Base-by-base conservation (phyloP, 2,888 invertebrate species). In the Drosophila atripex region DNA sequence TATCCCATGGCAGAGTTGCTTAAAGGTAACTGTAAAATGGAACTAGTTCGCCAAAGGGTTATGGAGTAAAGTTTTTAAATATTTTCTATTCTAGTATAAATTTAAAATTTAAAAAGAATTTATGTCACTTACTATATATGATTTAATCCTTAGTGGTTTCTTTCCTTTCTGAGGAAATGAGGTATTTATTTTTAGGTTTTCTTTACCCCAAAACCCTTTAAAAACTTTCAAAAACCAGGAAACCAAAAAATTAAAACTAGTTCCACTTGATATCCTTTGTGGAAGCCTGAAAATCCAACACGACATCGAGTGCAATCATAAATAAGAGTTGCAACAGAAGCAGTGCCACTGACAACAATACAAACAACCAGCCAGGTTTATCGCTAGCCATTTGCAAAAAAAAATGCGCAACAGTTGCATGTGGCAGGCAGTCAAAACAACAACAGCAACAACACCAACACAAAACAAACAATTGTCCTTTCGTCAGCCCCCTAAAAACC, bases 381-480 rank as follows among this genome's bases (percentile, higher is more conserved):
- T 39, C 56, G 59, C 60, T 56, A 53, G 69, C 63, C 80, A 76
- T 72, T 80, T 76, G 71, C 57, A 52, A 66, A 80, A 80, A 80
- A 80, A 80, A 80, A 80, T 84, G 80, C 80, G 80, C 80, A 80
- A 80, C 80, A 80, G 80, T 80, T 80, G 80, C 84, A 79, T 75
- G 75, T 68, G 68, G 76, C 65, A 68, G 25, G 61, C 53, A 39
- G 43, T 43, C 39, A 41, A 16, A 41, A 9, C 52, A 47, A 32
- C 63, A 65, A 28, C 50, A 45, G 7, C 30, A 32, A 32, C 53
- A 51, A 39, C 73, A 70, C 54, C 75, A 77, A 74, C 74, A 75
- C 68, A 58, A 59, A 65, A 58, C 78, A 80, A 84, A 84, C 84
- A 80, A 80, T 80, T 80, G 80, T 80, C 54, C 80, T 80, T 80